Base-by-base conservation (phyloP, 2,888 invertebrate genomes). In the Macropis europaea region DNA sequence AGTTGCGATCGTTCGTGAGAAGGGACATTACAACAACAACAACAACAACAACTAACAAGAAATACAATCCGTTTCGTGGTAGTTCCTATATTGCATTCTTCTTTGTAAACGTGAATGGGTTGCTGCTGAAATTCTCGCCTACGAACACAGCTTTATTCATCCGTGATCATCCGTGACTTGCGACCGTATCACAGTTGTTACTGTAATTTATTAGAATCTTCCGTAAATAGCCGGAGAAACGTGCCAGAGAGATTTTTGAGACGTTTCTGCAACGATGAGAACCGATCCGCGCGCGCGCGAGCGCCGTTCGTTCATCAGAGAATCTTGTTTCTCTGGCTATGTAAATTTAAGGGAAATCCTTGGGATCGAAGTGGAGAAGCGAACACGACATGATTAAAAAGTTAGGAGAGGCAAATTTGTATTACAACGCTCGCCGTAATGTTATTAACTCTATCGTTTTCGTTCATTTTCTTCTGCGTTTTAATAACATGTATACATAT, bases 41-140 rank as follows among this genome's bases (percentile, higher is more conserved):
- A 38, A 26, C 13, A 43, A 26, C 24, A 13, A 30, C 47, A 66
- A 52, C 60, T n/a, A n/a, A n/a, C n/a, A n/a, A n/a, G n/a, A n/a
- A 62, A 61, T 34, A 68, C 45, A 52, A 72, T 57, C 50, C 62
- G 70, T 72, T 72, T 72, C 71, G 48, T 57, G 52, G 53, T 72
- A 70, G 59, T 73, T 71, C 71, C 71, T 71, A 71, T 52, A 70
- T 73, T 63, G 72, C 72, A 71, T 73, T 73, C 71, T 73, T 71
- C 72, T 73, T 72, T 71, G 70, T 70, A 53, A n/a, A 70, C 53
- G 71, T 63, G 69, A 54, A 56, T 72, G 61, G 45, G 69, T 71
- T 71, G 62, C 72, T 56, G 71, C 54, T 71, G 48, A 47, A 61
- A 70, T 60, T 62, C 57, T 24, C 3, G 43, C 22, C 24, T n/a